Evolutionary conservation across 2,113 vertebrate genomes (phyloP).

Genomic region (Limnothrissa miodon): DNA sequence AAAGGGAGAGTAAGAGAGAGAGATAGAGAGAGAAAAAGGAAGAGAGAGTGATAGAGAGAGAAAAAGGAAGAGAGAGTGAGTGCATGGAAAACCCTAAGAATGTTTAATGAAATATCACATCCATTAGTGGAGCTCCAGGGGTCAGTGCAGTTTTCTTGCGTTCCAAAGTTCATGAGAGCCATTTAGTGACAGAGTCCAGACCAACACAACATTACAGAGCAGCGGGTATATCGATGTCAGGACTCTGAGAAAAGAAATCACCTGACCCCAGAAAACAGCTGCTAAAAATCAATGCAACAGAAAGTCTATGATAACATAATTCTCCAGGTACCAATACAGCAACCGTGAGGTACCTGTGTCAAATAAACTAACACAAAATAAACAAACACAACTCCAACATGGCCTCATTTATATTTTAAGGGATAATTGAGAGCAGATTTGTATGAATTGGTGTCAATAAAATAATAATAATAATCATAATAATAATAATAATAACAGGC

Average conservation of each 20-base stretch:
- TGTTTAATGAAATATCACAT: constrained; percentile 56
- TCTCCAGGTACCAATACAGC: background rate
- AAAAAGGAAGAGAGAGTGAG: constrained; percentile 51
- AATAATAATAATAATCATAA: background rate
- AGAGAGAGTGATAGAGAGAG: constrained; percentile 41
- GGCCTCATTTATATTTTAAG: background rate
- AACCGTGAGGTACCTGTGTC: background rate
- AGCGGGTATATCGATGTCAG: background rate
- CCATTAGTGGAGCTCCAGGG: constrained; percentile 49
- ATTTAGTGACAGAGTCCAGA: constrained; percentile 11
- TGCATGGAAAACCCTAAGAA: constrained; percentile 53
- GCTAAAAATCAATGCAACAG: background rate
- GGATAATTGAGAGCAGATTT: background rate
- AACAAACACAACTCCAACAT: background rate
- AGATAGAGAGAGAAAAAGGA: constrained; percentile 13
- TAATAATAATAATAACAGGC: no score
- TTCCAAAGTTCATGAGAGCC: constrained; percentile 9
- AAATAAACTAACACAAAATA: background rate
- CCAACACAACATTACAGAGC: constrained; percentile 7
- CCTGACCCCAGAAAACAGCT: background rate
- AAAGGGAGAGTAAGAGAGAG: constrained; percentile 42
- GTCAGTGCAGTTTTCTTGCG: background rate
- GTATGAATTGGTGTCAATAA: background rate
- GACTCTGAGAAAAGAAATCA: background rate
- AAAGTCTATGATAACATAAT: constrained; percentile 18